These are phyloP conservation scores for Eristalis arbustorum DNA, from an alignment of 2,888 invertebrate species.

Conservation along the genomic window DNA sequence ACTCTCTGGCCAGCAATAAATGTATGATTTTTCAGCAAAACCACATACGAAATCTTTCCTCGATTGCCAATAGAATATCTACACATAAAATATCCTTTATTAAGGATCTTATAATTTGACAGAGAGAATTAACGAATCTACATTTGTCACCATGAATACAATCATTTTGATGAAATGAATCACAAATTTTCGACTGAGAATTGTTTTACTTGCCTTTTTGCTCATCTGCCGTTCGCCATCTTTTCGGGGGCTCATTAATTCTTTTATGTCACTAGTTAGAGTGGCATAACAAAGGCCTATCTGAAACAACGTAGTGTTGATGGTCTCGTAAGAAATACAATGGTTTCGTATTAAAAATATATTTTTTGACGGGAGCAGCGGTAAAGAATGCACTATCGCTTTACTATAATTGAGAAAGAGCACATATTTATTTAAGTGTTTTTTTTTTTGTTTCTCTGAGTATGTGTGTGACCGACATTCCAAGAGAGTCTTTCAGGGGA, in stretches of 20 bases:
- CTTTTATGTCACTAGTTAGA: slow-evolving; percentile 17
- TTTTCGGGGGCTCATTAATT: slow-evolving; percentile 36
- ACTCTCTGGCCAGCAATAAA: too few species aligned
- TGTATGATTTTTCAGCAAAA: too few species aligned
- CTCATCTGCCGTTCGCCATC: slow-evolving; percentile 19
- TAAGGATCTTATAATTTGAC: not conserved
- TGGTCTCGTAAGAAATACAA: not conserved
- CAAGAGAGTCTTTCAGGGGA: not conserved
- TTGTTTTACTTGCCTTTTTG: not conserved
- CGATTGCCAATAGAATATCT: not conserved
- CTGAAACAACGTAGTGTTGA: not conserved
- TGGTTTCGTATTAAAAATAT: not conserved
- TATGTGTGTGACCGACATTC: not conserved
- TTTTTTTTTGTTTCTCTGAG: not conserved
- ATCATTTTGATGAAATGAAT: not conserved
- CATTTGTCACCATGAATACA: not conserved
- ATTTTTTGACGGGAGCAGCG: not conserved
- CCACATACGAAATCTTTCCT: too few species aligned
- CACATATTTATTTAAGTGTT: not conserved
- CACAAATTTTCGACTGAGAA: not conserved
- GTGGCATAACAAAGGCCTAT: slow-evolving; percentile 12
- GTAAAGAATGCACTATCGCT: not conserved
- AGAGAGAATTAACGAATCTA: not conserved
- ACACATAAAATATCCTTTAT: not conserved
- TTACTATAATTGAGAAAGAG: not conserved